Evolutionary conservation across 1,140 invertebrate species (phyloP).

Genomic region (Danaus plexippus): DNA sequence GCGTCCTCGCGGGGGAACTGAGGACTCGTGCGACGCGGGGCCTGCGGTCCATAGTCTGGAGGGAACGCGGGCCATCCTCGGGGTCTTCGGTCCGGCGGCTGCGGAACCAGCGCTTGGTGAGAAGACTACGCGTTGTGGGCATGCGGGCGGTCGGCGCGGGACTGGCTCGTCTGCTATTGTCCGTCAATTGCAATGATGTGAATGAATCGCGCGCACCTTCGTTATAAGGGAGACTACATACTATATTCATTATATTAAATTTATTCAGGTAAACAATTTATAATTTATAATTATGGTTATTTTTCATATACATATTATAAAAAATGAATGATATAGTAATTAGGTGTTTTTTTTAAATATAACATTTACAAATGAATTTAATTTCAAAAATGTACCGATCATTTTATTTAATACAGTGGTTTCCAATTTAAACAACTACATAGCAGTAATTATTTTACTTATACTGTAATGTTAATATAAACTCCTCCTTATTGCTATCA

Average conservation of each 20-base stretch:
- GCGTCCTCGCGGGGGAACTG: slow-evolving; percentile 40
- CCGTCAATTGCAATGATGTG: slow-evolving; percentile 46
- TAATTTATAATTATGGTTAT: too few species aligned
- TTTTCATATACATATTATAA: too few species aligned
- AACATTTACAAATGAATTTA: too few species aligned
- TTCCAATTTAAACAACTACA: too few species aligned
- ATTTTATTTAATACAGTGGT: too few species aligned
- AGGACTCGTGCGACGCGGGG: slow-evolving; percentile 42
- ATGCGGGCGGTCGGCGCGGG: slow-evolving; percentile 51
- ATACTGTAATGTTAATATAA: too few species aligned
- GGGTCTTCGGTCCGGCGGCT: slow-evolving; percentile 41
- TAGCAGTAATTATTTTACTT: too few species aligned
- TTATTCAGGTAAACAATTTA: too few species aligned
- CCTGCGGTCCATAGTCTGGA: slow-evolving; percentile 47
- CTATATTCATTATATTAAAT: slow-evolving; percentile 4
- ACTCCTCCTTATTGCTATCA: too few species aligned
- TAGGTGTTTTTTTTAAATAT: too few species aligned
- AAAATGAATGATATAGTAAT: too few species aligned
- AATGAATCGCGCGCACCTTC: slow-evolving; percentile 55
- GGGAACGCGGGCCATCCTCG: slow-evolving; percentile 33
- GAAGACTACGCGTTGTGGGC: slow-evolving; percentile 54
- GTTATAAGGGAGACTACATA: slow-evolving; percentile 34
- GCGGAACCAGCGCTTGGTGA: slow-evolving; percentile 53
- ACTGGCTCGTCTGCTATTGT: slow-evolving; percentile 48
- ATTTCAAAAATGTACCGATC: too few species aligned